Base-by-base conservation (phyloP, 2,113 vertebrate species). In the Megaptera novaeangliae region DNA sequence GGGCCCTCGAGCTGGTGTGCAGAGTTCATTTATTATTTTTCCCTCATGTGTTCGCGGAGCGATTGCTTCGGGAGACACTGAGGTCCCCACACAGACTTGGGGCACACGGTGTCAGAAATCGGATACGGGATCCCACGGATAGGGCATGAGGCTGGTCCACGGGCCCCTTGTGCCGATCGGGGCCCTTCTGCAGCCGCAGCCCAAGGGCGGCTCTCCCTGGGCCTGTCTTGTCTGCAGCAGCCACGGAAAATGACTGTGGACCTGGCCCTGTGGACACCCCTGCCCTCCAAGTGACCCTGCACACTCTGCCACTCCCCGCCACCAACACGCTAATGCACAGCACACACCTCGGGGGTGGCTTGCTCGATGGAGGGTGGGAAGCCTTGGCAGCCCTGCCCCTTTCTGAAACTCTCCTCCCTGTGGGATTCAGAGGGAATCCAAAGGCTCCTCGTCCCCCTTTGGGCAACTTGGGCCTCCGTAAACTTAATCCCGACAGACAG, bases 1-100 rank as follows among this genome's bases (percentile, higher is more conserved):
- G 15, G 20, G 0, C 44, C 17, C 6, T 2, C 21, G 44, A 36
- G 44, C 72, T 64, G 88, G 34, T 69, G 3, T 5, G 36, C 10
- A 0, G 36, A 23, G 34, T 46, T 27, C 2, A 11, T 8, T 21
- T 2, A n/a, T 11, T 41, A 0, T 8, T 2, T 3, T 1, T 20
- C 14, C 41, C n/a, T 59, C 27, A 18, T 17, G 36, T 31, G 57
- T 17, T 64, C 8, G 0, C 1, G 8, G 59, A 8, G 14, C 3
- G 2, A 18, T 15, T 6, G 10, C 18, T 4, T 29, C 0, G 1
- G 66, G 57, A 23, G 39, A 71, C 20, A 7, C 13, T 4, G 44
- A 63, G 75, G 61, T 34, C 18, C 55, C 59, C 2, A 2, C 20
- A 0, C 12, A 8, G 57, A 21, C n/a, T 21, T 1, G 1, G 83